These are phyloP conservation scores for Celastrina argiolus DNA, from an alignment of 2,888 invertebrate species.

Conservation along the genomic window DNA sequence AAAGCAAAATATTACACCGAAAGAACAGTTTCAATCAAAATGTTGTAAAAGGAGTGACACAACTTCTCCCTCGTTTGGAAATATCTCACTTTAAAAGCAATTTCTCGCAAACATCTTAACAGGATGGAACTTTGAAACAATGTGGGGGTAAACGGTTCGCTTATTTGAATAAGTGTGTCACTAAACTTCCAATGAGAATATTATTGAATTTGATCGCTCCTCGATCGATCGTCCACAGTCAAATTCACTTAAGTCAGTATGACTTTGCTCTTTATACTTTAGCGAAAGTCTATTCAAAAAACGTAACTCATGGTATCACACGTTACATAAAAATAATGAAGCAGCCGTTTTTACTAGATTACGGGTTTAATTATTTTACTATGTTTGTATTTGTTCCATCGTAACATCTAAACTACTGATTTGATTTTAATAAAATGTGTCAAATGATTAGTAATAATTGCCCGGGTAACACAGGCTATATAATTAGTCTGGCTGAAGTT, in stretches of 20 bases:
- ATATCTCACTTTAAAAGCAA: constrained; percentile 16
- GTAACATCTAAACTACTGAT: too few species aligned
- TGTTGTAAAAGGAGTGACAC: background rate
- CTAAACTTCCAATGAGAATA: background rate
- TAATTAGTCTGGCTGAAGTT: too few species aligned
- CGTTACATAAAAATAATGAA: too few species aligned
- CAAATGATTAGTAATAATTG: too few species aligned
- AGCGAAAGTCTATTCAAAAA: too few species aligned
- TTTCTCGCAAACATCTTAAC: constrained; percentile 19
- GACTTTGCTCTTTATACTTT: background rate
- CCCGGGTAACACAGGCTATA: too few species aligned
- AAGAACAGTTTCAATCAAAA: background rate
- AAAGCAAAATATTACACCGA: background rate
- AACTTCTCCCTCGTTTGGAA: background rate
- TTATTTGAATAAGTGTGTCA: constrained; percentile 17
- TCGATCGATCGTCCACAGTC: background rate
- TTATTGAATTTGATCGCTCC: constrained; percentile 3
- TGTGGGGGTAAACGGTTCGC: background rate
- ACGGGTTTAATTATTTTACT: too few species aligned
- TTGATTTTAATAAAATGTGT: too few species aligned
- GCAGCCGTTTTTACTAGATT: too few species aligned
- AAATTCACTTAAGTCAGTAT: background rate
- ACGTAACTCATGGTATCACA: too few species aligned
- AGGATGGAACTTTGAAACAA: constrained; percentile 10
- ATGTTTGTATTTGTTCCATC: too few species aligned